phyloP scores from a whole-genome alignment of 37 sponge, comb jelly and placozoan genomes.

The Crambe crambe region DNA sequence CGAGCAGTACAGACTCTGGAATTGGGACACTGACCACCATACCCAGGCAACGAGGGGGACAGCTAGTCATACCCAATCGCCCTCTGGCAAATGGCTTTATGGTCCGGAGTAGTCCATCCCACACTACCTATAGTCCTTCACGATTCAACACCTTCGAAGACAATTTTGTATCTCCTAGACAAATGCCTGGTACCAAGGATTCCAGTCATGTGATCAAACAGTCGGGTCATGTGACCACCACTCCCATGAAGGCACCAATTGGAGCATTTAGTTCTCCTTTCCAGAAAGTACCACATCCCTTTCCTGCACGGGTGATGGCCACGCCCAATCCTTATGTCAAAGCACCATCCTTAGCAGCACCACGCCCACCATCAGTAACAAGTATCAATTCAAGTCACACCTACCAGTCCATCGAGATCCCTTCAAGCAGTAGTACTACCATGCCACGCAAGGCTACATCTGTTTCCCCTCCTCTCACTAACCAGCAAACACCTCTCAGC shows the following conservation, averaged over 20 bases:
- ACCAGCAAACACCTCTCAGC: neutral
- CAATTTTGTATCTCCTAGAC: constrained; percentile 26
- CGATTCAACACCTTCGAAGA: constrained; percentile 16
- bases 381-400: neutral
- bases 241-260: neutral
- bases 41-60: neutral
- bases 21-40: neutral
- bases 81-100: constrained; percentile 6
- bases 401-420: neutral
- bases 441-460: neutral
- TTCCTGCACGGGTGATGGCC: neutral
- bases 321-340: constrained; percentile 10
- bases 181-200: neutral
- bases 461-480: neutral
- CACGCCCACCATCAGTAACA: neutral
- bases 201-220: neutral
- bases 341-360: neutral
- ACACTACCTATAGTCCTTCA: neutral
- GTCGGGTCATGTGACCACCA: neutral
- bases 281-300: neutral
- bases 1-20: neutral
- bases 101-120: constrained; percentile 1
- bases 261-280: neutral
- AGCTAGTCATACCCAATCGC: neutral
- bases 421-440: neutral